Evolutionary conservation across 2,797 vertebrate species (phyloP), one percentile per base, ranked within the genome.

Genomic region (Cossypha dichroa): DNA sequence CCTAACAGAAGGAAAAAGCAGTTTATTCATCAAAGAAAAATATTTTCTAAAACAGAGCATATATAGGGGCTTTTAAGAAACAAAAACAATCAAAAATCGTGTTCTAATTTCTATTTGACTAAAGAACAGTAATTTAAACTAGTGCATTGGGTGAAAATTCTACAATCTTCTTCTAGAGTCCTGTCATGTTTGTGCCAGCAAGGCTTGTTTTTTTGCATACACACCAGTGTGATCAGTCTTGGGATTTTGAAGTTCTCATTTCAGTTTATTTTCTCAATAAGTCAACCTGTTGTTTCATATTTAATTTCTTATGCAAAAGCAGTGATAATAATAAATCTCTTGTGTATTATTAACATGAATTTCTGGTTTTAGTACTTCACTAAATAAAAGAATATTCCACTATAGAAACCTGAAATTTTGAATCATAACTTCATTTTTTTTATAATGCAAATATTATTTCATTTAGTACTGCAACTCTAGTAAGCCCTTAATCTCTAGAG

Each of bases 241-340:
- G 22, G 23, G 66, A 86, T 68, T 77, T 72, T 58, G 41, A 78
- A 70, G 60, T 90, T 88, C 62, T 92, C 36, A 62, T 5, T 91
- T 86, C 38, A 72, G 49, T 55, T 90, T 90, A 56, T 94, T 90
- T 91, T 70, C 40, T 90, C 48, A 85, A 79, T 40, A 85, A 84
- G 16, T 74, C 48, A 90, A 59, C 56, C 36, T 74, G 28, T 67
- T 80, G 6, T 74, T 93, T 85, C 56, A 29, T 41, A 10, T 80
- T 85, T 77, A 80, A 63, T 55, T 86, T 15, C 12, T 49, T 86
- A 60, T 75, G n/a, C 49, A 96, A 81, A 90, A 74, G 45, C 31
- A 76, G 33, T 6, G 6, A 80, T 52, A 80, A 70, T 55, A 87
- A 52, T 59, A 80, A 80, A 77, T 49, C 15, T 62, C 28, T n/a